Evolutionary conservation across 1,140 invertebrate species (phyloP), one percentile per base, ranked within the genome.

Genomic region (Cydia fagiglandana): DNA sequence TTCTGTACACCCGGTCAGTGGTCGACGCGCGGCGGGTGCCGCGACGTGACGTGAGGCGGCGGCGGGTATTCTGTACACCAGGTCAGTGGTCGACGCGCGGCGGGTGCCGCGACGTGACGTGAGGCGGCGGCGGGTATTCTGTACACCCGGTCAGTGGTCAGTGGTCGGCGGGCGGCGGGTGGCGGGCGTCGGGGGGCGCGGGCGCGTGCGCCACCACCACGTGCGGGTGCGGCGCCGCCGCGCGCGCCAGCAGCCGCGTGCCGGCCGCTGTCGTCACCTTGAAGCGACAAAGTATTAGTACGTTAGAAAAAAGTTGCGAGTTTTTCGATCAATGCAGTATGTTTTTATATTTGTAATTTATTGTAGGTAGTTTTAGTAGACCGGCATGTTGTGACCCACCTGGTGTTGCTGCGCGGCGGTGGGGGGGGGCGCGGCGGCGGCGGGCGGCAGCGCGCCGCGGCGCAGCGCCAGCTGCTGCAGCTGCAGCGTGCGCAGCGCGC

Each of bases 391-490:
- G 38, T n/a, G 53, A 9, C 17, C 20, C 30, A 73, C 68, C 66
- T 30, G 47, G 7, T 74, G 77, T 24, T 41, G 80, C 34, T 38
- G 73, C 61, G 81, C 41, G 50, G 45, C 38, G 47, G 75, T n/a
- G 28, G 64, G 74, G 79, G 79, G 70, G 80, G n/a, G 34, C 34
- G 64, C 47, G 50, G 80, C 34, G 75, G 75, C 20, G 75, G 75
- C 66, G 68, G 76, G 24, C 64, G 70, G 53, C 68, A 73, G 64
- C 28, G 77, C 66, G 74, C 76, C 80, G 76, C 84, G 85, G n/a
- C 86, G 83, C 80, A 87, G 79, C 74, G 83, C 82, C 70, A 87
- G 78, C 77, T 88, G 86, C 77, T 89, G 88, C 78, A 90, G 79
- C 84, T 88, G 86, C 79, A 89, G 80, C 77, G 84, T 83, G 79